These are phyloP conservation scores for Gymnoscopelus braueri DNA, from an alignment of 2,797 vertebrate genomes.

Conservation along the genomic window DNA sequence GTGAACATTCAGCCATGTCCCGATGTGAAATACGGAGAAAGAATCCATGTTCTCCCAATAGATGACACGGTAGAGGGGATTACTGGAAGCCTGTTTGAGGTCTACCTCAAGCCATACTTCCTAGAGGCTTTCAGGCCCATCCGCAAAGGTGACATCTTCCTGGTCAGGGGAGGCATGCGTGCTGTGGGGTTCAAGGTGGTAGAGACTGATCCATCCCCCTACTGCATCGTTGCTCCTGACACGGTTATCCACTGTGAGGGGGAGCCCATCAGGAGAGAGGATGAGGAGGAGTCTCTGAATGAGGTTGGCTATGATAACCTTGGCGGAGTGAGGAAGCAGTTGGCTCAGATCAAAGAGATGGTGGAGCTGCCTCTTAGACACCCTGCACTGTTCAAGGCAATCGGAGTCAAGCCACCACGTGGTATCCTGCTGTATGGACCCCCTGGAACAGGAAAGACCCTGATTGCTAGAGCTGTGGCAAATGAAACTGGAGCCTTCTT, in stretches of 20 bases:
- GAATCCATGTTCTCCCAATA: slow-evolving; percentile 89
- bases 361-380: slow-evolving; percentile 90
- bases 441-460: slow-evolving; percentile 90
- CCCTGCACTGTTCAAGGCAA: slow-evolving; percentile 89
- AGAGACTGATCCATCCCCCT: slow-evolving; percentile 90
- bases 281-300: slow-evolving; percentile 91
- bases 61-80: slow-evolving; percentile 92
- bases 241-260: slow-evolving; percentile 92
- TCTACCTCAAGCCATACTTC: slow-evolving; percentile 92
- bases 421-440: slow-evolving; percentile 78
- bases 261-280: slow-evolving; percentile 91
- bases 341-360: slow-evolving; percentile 93
- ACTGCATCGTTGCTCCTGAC: slow-evolving; percentile 91
- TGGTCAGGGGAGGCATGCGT: slow-evolving; percentile 91
- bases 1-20: too few species aligned
- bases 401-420: too few species aligned
- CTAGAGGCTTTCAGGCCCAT: slow-evolving; percentile 91
- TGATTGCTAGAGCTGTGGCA: slow-evolving; percentile 57
- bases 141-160: slow-evolving; percentile 92
- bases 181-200: slow-evolving; percentile 93
- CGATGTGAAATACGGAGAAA: slow-evolving; percentile 76
- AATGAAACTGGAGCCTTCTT: slow-evolving; percentile 92
- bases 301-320: slow-evolving; percentile 93
- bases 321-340: slow-evolving; percentile 88
- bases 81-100: slow-evolving; percentile 90